These are phyloP conservation scores for Melanotaenia duboulayi DNA, from an alignment of 2,113 vertebrate species.

Conservation along the genomic window DNA sequence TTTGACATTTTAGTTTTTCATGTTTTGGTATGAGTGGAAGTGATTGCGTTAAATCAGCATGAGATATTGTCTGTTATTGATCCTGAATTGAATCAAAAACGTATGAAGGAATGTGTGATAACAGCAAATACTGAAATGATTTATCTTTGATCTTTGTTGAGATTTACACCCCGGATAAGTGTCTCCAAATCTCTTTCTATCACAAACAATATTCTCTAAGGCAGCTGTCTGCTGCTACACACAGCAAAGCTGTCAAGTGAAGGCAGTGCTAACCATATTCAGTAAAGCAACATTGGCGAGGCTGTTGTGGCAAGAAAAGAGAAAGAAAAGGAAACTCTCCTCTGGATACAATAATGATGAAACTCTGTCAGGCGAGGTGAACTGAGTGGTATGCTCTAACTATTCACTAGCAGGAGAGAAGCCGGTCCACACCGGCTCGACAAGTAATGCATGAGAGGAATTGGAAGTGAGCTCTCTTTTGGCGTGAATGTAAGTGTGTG, in stretches of 20 bases:
- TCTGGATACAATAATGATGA: slow-evolving; percentile 33
- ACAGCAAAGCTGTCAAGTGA: neutral
- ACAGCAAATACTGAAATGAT: too few species aligned
- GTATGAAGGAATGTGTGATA: too few species aligned
- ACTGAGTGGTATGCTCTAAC: slow-evolving; percentile 24
- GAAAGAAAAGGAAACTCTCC: slow-evolving; percentile 4
- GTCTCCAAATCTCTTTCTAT: neutral
- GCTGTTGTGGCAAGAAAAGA: slow-evolving; percentile 19
- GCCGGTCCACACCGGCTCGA: neutral
- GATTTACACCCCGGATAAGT: neutral
- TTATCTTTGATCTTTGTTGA: too few species aligned
- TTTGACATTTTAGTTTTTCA: too few species aligned
- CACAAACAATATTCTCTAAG: neutral
- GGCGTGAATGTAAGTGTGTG: slow-evolving; percentile 26
- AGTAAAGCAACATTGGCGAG: slow-evolving; percentile 4
- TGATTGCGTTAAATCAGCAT: too few species aligned
- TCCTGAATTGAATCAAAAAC: too few species aligned
- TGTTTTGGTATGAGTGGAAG: too few species aligned
- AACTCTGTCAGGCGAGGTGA: slow-evolving; percentile 32
- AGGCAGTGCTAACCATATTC: slow-evolving; percentile 24
- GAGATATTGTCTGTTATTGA: too few species aligned
- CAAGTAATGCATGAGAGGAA: slow-evolving; percentile 11
- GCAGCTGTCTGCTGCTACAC: slow-evolving; percentile 2
- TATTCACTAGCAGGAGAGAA: slow-evolving; percentile 17
- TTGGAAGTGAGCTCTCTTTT: slow-evolving; percentile 17